phyloP scores from a whole-genome alignment of 2,113 vertebrate genomes.

The Ascaphus truei region DNA sequence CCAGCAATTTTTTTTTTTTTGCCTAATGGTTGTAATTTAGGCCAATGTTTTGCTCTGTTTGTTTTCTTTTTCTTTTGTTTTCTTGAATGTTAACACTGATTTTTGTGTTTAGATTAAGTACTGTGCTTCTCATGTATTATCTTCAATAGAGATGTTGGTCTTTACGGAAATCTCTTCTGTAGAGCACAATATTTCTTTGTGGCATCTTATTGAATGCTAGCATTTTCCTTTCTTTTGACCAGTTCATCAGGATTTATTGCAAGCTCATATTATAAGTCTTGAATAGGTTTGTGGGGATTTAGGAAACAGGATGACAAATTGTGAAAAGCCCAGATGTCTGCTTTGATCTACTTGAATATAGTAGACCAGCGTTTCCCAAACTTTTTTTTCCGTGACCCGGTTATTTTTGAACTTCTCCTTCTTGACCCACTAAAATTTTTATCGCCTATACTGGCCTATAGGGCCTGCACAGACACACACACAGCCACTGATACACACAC shows the following conservation, averaged over 20 bases:
- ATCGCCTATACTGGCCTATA: too few species aligned
- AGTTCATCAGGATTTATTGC: neutral
- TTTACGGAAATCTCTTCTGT: neutral
- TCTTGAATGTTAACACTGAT: neutral
- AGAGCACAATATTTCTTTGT: neutral
- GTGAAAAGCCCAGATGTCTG: neutral
- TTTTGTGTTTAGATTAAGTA: neutral
- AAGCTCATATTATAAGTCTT: neutral
- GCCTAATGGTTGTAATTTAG: neutral
- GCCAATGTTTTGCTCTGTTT: neutral
- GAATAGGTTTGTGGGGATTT: neutral
- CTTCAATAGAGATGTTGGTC: neutral
- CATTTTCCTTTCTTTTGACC: conserved; percentile 17
- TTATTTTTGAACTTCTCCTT: too few species aligned
- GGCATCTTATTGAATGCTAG: neutral
- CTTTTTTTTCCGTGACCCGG: too few species aligned
- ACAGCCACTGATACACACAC: too few species aligned
- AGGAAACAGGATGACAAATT: neutral
- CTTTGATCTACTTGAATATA: neutral
- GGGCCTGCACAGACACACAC: too few species aligned
- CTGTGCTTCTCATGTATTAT: conserved; percentile 2
- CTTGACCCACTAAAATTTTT: too few species aligned
- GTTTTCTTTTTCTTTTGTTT: too few species aligned
- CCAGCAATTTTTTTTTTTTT: neutral
- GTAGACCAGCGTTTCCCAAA: neutral